phyloP scores from a whole-genome alignment of 1,140 invertebrate species.

The Drosophila littoralis region DNA sequence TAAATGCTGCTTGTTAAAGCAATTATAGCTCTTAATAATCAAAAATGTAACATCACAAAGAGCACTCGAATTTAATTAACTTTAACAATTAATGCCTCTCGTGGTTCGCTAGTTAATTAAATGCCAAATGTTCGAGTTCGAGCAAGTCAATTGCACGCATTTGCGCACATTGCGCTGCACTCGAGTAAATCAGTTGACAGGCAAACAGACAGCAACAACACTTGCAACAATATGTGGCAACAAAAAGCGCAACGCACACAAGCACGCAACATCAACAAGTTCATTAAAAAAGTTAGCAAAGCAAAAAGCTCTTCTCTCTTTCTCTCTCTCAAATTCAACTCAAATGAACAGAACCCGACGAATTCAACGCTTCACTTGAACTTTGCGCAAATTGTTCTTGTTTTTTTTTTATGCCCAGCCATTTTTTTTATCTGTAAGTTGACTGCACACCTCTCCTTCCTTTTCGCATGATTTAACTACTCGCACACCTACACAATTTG shows the following conservation, averaged over 20 bases:
- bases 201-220: conserved; percentile 37
- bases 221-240: conserved; percentile 35
- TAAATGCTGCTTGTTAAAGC: not conserved
- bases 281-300: conserved; percentile 67
- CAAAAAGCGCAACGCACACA: conserved; percentile 28
- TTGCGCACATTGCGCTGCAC: conserved; percentile 28
- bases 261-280: conserved; percentile 73
- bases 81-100: conserved; percentile 37
- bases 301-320: conserved; percentile 31
- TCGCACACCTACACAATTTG: conserved; percentile 39
- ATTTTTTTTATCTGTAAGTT: conserved; percentile 45
- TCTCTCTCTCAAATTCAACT: conserved; percentile 40
- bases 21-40: not conserved
- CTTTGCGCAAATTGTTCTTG: conserved; percentile 47
- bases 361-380: conserved; percentile 78
- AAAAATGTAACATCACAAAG: not conserved
- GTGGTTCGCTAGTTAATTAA: conserved; percentile 46
- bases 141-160: conserved; percentile 61
- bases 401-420: conserved; percentile 25
- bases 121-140: conserved; percentile 56
- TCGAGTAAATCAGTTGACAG: conserved; percentile 66
- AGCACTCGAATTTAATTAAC: conserved; percentile 21
- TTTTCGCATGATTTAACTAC: conserved; percentile 41
- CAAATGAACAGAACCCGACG: conserved; percentile 68
- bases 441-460: not conserved